phyloP scores from a whole-genome alignment of 2,113 vertebrate genomes.

The Ictalurus punctatus region DNA sequence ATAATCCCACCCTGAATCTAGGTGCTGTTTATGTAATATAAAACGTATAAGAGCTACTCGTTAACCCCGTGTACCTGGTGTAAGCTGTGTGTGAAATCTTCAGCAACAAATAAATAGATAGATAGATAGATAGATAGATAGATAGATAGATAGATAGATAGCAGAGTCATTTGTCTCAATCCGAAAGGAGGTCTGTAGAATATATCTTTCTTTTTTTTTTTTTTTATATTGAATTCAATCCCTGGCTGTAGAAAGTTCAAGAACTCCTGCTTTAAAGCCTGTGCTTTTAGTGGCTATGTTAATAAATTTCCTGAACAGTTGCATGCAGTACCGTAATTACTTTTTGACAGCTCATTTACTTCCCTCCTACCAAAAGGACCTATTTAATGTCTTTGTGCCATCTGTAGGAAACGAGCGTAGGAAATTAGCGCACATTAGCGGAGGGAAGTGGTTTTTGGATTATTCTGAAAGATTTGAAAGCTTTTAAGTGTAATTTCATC shows the following conservation, averaged over 20 bases:
- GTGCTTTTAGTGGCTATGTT: background rate
- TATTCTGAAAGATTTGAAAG: slow-evolving; percentile 4
- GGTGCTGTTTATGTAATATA: background rate
- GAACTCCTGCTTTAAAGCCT: background rate
- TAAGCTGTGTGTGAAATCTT: background rate
- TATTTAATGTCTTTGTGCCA: background rate
- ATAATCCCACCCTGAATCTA: background rate
- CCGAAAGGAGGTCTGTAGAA: background rate
- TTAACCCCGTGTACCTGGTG: background rate
- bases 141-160: background rate
- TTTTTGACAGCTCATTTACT: slow-evolving; percentile 20
- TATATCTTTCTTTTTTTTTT: background rate
- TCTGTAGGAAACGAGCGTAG: slow-evolving; percentile 1
- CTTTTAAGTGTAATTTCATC: slow-evolving; percentile 4
- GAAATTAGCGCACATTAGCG: slow-evolving; percentile 13
- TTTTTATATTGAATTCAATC: background rate
- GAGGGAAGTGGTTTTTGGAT: slow-evolving; percentile 15
- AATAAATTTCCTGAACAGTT: slow-evolving; percentile 9
- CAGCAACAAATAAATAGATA: background rate
- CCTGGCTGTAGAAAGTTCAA: background rate
- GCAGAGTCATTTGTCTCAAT: background rate
- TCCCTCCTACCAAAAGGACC: background rate
- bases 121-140: too few relatives aligned
- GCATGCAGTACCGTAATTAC: background rate
- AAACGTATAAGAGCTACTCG: background rate